Conservation (phyloP, 2,888 invertebrate species). For the Plebejus argus region DNA sequence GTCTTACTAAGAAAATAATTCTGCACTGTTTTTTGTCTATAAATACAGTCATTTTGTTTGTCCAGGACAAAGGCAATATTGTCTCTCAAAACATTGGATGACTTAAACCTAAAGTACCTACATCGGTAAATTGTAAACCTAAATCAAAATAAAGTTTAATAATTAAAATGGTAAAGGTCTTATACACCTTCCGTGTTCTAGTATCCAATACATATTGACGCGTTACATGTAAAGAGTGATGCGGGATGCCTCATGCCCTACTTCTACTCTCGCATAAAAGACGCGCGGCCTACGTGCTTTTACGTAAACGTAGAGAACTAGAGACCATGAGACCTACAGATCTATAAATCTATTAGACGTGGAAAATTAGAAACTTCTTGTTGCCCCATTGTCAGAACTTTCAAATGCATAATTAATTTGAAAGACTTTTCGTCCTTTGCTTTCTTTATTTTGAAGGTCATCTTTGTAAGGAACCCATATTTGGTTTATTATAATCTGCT, state of each 20-base stretch:
- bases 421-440: too few species aligned
- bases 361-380: not conserved
- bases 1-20: not conserved
- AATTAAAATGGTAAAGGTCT: too few species aligned
- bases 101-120: too few species aligned
- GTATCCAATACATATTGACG: not conserved
- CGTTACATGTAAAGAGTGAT: not conserved
- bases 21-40: too few species aligned
- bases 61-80: too few species aligned
- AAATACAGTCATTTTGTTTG: too few species aligned
- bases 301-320: not conserved
- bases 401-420: not conserved
- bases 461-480: not conserved
- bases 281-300: not conserved
- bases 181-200: not conserved
- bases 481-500: not conserved
- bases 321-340: not conserved
- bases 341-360: not conserved
- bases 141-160: too few species aligned
- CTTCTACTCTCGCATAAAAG: slow-evolving; percentile 7
- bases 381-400: not conserved
- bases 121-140: too few species aligned
- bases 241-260: not conserved
- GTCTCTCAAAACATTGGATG: too few species aligned
- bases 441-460: too few species aligned